phyloP scores from a whole-genome alignment of 2,888 invertebrate species.

The Hyppa rectilinea region DNA sequence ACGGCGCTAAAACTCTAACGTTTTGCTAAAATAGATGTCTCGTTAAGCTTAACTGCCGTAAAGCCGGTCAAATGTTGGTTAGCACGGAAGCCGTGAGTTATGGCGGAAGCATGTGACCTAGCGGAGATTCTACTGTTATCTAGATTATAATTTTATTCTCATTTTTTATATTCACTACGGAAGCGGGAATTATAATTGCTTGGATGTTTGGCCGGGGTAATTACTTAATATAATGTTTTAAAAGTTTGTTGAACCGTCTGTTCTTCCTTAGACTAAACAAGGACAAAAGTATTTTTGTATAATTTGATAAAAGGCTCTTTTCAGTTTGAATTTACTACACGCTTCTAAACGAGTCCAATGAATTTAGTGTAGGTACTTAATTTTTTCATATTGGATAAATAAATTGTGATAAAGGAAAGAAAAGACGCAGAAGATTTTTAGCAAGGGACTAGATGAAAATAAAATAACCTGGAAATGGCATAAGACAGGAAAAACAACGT shows the following conservation, averaged over 20 bases:
- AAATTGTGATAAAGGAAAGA: not conserved
- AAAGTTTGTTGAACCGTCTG: not conserved
- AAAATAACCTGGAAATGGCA: not conserved
- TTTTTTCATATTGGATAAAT: too few relatives aligned
- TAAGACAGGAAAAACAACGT: not conserved
- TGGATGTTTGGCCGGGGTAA: not conserved
- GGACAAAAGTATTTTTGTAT: not conserved
- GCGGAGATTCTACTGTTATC: constrained; percentile 22
- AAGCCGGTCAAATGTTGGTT: constrained; percentile 23
- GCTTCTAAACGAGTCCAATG: not conserved
- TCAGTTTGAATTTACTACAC: not conserved
- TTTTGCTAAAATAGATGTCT: constrained; percentile 53
- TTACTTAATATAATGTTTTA: not conserved
- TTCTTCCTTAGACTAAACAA: not conserved
- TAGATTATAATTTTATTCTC: constrained; percentile 24
- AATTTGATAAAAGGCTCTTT: not conserved
- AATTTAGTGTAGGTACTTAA: not conserved
- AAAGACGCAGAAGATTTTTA: not conserved
- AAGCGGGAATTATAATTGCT: constrained; percentile 1
- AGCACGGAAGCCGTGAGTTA: constrained; percentile 48
- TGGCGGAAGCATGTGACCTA: constrained; percentile 49
- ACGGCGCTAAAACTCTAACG: constrained; percentile 37
- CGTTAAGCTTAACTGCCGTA: constrained; percentile 41
- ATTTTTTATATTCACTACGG: constrained; percentile 1
- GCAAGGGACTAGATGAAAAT: not conserved